Evolutionary conservation across 2,797 vertebrate species (phyloP).

Genomic region (Anguilla megastoma): DNA sequence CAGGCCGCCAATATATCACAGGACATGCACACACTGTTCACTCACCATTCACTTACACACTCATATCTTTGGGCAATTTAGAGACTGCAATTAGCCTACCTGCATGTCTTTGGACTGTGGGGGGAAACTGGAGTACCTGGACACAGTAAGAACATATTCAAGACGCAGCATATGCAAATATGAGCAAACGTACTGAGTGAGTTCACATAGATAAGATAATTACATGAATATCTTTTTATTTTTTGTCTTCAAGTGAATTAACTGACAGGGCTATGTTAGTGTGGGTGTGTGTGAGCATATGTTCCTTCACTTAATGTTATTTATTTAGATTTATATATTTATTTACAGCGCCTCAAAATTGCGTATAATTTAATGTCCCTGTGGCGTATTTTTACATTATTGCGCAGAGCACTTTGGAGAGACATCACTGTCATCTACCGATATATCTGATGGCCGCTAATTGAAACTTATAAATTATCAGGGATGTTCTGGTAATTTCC

Average conservation of each 20-base stretch:
- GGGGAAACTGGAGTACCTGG: no score
- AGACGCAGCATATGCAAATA: not conserved
- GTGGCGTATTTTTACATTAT: slow-evolving; percentile 11
- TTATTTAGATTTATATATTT: not conserved
- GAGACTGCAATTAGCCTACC: no score
- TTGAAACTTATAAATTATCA: slow-evolving; percentile 69
- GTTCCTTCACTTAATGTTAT: not conserved
- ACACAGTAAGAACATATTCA: not conserved
- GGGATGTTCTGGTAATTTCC: slow-evolving; percentile 36
- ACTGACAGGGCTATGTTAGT: not conserved
- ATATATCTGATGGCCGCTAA: slow-evolving; percentile 62
- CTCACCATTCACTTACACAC: no score
- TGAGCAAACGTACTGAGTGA: not conserved
- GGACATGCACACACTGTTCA: no score
- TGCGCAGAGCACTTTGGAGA: not conserved
- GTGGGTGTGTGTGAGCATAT: not conserved
- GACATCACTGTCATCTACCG: slow-evolving; percentile 26
- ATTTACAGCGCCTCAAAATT: not conserved
- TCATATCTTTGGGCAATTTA: no score
- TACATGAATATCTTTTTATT: not conserved
- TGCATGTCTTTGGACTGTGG: no score
- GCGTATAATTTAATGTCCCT: slow-evolving; percentile 1
- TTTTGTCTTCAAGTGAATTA: not conserved
- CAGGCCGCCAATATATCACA: no score
- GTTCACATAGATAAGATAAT: not conserved